These are phyloP conservation scores for Geotrypetes seraphini DNA, from an alignment of 2,797 vertebrate species.

Conservation along the genomic window DNA sequence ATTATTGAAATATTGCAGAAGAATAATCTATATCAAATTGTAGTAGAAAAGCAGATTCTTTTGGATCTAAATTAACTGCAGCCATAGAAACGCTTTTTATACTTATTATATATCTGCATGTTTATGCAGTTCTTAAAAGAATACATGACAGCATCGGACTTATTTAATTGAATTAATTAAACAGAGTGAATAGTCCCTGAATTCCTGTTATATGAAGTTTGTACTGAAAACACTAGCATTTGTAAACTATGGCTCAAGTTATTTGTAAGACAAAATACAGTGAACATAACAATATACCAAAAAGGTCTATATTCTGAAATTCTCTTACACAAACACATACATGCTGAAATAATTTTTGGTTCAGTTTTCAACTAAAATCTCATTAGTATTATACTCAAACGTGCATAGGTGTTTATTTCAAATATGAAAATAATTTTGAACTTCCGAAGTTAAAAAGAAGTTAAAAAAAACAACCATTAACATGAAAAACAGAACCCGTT, in stretches of 20 bases:
- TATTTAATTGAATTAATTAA: slow-evolving; percentile 88
- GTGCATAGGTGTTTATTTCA: too few species aligned
- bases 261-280: slow-evolving; percentile 56
- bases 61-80: slow-evolving; percentile 78
- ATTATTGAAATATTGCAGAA: slow-evolving; percentile 77
- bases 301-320: slow-evolving; percentile 35
- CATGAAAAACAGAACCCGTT: slow-evolving; percentile 24
- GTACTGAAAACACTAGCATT: slow-evolving; percentile 64
- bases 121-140: slow-evolving; percentile 86
- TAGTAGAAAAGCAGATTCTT: slow-evolving; percentile 67
- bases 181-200: slow-evolving; percentile 66
- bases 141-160: slow-evolving; percentile 76
- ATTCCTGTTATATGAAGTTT: slow-evolving; percentile 65
- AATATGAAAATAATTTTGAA: slow-evolving; percentile 43
- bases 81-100: slow-evolving; percentile 77
- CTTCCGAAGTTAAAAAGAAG: too few species aligned
- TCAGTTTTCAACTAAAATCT: too few species aligned
- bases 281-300: slow-evolving; percentile 36
- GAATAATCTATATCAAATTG: slow-evolving; percentile 75
- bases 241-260: slow-evolving; percentile 56
- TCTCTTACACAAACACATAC: too few species aligned
- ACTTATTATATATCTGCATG: slow-evolving; percentile 76
- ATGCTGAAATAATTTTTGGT: too few species aligned
- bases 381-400: too few species aligned
- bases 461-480: slow-evolving; percentile 38